phyloP scores from a whole-genome alignment of 2,797 vertebrate genomes.

The Synaphobranchus kaupii region DNA sequence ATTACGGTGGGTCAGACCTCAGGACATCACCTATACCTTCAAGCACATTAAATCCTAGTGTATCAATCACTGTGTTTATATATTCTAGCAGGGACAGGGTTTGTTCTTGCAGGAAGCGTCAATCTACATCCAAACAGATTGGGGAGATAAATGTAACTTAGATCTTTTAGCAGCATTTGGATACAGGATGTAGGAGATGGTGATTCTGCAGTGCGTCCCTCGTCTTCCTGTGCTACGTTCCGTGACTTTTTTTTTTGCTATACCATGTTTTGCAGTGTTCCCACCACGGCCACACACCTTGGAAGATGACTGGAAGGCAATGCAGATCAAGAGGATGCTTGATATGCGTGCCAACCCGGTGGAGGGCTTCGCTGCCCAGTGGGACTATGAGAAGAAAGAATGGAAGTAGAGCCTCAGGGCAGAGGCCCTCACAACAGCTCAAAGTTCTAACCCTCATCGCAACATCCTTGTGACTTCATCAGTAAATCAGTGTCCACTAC shows the following conservation, averaged over 20 bases:
- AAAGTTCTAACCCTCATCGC: background rate
- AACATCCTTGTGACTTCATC: background rate
- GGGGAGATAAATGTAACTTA: background rate
- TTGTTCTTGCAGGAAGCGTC: background rate
- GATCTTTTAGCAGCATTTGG: background rate
- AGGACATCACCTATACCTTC: background rate
- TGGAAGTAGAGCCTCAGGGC: conserved; percentile 75
- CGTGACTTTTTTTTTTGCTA: background rate
- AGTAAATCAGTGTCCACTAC: background rate
- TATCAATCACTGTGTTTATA: background rate
- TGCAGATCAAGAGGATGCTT: conserved; percentile 77
- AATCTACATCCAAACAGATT: background rate
- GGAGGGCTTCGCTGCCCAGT: conserved; percentile 74
- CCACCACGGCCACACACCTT: conserved; percentile 71
- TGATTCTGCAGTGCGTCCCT: background rate
- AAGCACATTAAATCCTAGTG: background rate
- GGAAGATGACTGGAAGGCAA: conserved; percentile 72
- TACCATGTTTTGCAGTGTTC: conserved; percentile 65
- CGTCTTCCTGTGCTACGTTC: background rate
- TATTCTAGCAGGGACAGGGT: background rate
- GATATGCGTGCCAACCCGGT: conserved; percentile 81
- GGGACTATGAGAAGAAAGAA: conserved; percentile 85
- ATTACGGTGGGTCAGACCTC: conserved; percentile 66
- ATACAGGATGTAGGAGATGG: background rate
- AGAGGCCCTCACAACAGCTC: background rate